Evolutionary conservation across 2,113 vertebrate species (phyloP).

Genomic region (Micromys minutus): DNA sequence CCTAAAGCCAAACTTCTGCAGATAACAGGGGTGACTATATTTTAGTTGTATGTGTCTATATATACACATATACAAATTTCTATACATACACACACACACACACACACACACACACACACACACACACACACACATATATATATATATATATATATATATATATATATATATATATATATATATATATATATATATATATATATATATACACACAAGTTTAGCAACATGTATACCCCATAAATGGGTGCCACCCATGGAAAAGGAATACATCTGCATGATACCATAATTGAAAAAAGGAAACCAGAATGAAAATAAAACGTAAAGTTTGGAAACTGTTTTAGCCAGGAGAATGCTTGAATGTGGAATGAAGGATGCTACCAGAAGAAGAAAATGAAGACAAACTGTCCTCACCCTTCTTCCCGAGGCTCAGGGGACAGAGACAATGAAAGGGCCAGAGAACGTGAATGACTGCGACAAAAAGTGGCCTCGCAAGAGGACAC

Average conservation of each 20-base stretch:
- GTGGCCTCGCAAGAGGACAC: too few relatives aligned
- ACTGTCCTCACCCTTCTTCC: background rate
- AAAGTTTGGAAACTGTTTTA: background rate
- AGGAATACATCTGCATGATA: background rate
- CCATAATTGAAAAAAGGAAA: background rate
- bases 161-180: background rate
- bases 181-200: background rate
- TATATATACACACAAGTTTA: background rate
- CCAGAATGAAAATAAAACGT: background rate
- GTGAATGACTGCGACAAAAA: background rate
- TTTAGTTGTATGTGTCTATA: background rate
- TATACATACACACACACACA: too few relatives aligned
- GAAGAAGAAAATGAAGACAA: background rate
- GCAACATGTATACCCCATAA: background rate
- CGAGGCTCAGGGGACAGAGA: background rate
- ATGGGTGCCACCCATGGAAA: background rate
- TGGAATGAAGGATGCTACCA: background rate
- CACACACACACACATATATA: too few relatives aligned
- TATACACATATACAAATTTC: background rate
- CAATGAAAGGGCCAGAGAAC: background rate
- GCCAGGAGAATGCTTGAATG: background rate
- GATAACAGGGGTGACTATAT: background rate
- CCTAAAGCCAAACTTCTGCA: background rate
- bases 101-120: too few relatives aligned
- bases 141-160: too few relatives aligned